Evolutionary conservation across 2,113 vertebrate species (phyloP).

Genomic region (Rhizomys pruinosus): DNA sequence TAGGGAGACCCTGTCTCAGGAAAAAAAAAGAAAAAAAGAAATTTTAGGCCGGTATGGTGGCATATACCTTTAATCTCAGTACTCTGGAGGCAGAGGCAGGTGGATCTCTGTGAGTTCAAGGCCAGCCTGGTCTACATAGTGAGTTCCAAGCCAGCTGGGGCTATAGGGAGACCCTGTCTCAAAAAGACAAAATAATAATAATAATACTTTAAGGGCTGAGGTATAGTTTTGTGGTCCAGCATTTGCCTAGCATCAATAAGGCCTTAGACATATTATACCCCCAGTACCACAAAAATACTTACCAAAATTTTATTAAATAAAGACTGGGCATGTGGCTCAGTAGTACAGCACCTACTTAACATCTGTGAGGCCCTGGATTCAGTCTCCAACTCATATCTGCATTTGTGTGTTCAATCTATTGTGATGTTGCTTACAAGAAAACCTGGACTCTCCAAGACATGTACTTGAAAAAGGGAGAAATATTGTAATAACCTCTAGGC

Average conservation of each 20-base stretch:
- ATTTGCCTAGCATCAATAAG: background rate
- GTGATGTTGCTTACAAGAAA: conserved; percentile 5
- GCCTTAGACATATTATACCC: background rate
- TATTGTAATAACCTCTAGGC: conserved; percentile 29
- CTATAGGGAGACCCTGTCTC: background rate
- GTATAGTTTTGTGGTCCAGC: background rate
- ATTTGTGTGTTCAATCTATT: background rate
- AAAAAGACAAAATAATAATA: too few relatives aligned
- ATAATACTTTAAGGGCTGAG: background rate
- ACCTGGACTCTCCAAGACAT: background rate
- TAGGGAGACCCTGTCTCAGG: too few relatives aligned
- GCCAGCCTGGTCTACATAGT: background rate
- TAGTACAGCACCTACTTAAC: background rate
- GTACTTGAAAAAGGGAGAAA: background rate
- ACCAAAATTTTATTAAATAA: background rate
- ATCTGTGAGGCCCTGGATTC: background rate
- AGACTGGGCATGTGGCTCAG: background rate
- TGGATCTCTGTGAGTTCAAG: background rate
- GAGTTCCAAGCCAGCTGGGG: too few relatives aligned
- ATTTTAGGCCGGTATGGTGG: background rate
- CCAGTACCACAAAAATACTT: background rate
- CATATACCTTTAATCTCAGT: background rate
- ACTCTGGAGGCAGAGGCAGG: background rate
- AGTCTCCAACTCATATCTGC: background rate
- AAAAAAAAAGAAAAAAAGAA: too few relatives aligned